Conservation (phyloP, 2,113 vertebrate species). For the Calidris pugnax region DNA sequence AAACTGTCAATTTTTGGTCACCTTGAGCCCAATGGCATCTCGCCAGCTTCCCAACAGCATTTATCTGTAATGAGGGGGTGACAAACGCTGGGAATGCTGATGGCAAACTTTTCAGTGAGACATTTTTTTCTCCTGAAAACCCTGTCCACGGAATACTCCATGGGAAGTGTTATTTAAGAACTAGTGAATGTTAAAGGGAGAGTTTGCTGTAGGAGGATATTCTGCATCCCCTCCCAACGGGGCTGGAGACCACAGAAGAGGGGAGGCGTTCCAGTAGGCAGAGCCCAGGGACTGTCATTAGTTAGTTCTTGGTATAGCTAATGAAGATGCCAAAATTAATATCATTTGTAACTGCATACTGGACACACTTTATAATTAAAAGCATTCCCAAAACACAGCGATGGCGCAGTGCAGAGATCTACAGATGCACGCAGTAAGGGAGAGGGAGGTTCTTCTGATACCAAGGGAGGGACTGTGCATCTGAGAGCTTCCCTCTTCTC, state of each 20-base stretch:
- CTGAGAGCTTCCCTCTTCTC: not conserved
- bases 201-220: not conserved
- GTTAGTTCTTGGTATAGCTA: not conserved
- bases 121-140: not conserved
- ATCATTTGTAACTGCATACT: not conserved
- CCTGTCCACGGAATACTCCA: not conserved
- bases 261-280: not conserved
- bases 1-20: not conserved
- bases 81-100: not conserved
- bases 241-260: not conserved
- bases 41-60: not conserved
- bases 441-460: not conserved
- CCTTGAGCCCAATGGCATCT: not conserved
- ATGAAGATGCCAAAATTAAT: not conserved
- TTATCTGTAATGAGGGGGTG: not conserved
- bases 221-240: not conserved
- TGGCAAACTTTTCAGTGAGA: not conserved
- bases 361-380: not conserved
- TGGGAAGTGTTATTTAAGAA: not conserved
- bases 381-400: not conserved
- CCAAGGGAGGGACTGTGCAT: not conserved
- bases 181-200: not conserved
- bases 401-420: not conserved
- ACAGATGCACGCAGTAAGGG: accelerated
- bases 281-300: not conserved